Conservation (phyloP, 2,888 invertebrate species). For the Caenorhabditis sulstoni region DNA sequence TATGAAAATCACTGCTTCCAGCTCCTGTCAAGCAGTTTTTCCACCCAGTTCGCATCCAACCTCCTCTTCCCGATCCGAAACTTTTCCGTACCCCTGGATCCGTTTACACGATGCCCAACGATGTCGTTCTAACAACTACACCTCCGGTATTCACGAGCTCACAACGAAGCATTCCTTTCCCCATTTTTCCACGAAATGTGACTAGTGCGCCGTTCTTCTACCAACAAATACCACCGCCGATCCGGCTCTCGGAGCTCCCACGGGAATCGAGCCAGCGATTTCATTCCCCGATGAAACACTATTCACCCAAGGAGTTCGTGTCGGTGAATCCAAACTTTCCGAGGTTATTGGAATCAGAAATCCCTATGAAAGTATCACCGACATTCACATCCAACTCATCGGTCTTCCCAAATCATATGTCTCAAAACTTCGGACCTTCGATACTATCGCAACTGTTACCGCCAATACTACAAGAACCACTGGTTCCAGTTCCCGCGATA, state of each 20-base stretch:
- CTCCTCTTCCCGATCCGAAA: slow-evolving; percentile 14
- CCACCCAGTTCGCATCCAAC: slow-evolving; percentile 42
- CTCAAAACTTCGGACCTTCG: slow-evolving; percentile 24
- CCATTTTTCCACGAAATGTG: slow-evolving; percentile 5
- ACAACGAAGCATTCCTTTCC: background rate
- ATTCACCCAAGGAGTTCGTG: slow-evolving; percentile 4
- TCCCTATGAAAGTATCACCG: slow-evolving; percentile 12
- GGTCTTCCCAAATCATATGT: slow-evolving; percentile 36
- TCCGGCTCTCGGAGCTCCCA: slow-evolving; percentile 16
- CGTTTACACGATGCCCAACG: background rate
- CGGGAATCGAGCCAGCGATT: slow-evolving; percentile 6
- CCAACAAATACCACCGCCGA: slow-evolving; percentile 37
- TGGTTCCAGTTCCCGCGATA: slow-evolving; percentile 2
- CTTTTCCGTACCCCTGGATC: slow-evolving; percentile 3
- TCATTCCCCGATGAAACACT: slow-evolving; percentile 10
- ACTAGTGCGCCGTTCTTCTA: slow-evolving; percentile 9
- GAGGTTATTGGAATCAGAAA: slow-evolving; percentile 35
- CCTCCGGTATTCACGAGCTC: slow-evolving; percentile 16
- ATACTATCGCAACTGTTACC: slow-evolving; percentile 31
- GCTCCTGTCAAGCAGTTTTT: slow-evolving; percentile 50
- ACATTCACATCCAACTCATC: slow-evolving; percentile 48
- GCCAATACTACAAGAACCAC: slow-evolving; percentile 32
- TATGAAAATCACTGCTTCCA: too few relatives aligned
- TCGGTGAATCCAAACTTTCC: slow-evolving; percentile 46
- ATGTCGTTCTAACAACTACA: background rate